These are phyloP conservation scores for Pycnomerus fuliginosus DNA, from an alignment of 2,888 invertebrate genomes.

Conservation along the genomic window DNA sequence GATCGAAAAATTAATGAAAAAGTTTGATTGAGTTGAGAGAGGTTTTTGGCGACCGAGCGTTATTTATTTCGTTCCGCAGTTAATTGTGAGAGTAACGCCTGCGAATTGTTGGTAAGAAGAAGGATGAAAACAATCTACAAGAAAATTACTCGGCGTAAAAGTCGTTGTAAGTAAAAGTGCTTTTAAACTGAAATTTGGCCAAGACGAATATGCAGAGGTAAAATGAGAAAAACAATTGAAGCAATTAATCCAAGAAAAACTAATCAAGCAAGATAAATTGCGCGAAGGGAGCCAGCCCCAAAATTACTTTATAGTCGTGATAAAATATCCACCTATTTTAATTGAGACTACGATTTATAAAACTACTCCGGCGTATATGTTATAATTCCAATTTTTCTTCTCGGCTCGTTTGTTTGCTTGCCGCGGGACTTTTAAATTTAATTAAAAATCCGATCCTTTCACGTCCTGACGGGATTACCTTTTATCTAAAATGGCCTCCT, in stretches of 20 bases:
- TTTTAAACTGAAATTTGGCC: conserved; percentile 47
- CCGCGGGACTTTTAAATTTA: no score
- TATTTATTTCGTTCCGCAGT: conserved; percentile 31
- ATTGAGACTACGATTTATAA: conserved; percentile 51
- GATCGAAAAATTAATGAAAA: not conserved
- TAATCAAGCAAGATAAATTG: conserved; percentile 56
- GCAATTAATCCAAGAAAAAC: conserved; percentile 56
- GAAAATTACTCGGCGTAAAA: conserved; percentile 41
- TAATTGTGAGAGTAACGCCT: conserved; percentile 31
- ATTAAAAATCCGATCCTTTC: no score
- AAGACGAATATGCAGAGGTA: conserved; percentile 52
- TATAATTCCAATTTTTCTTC: not conserved
- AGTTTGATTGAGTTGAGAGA: not conserved
- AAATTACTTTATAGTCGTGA: conserved; percentile 54
- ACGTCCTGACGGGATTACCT: no score
- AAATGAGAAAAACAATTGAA: conserved; percentile 55
- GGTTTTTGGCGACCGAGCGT: conserved; percentile 12
- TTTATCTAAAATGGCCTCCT: no score
- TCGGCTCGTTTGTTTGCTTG: not conserved
- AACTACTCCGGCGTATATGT: conserved; percentile 28
- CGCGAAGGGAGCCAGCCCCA: conserved; percentile 44
- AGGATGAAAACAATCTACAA: conserved; percentile 39
- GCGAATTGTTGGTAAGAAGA: conserved; percentile 27
- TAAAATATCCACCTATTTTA: conserved; percentile 54
- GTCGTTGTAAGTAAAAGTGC: conserved; percentile 45